Base-by-base conservation (phyloP, 1,140 invertebrate genomes). In the Sycophila sp. region DNA sequence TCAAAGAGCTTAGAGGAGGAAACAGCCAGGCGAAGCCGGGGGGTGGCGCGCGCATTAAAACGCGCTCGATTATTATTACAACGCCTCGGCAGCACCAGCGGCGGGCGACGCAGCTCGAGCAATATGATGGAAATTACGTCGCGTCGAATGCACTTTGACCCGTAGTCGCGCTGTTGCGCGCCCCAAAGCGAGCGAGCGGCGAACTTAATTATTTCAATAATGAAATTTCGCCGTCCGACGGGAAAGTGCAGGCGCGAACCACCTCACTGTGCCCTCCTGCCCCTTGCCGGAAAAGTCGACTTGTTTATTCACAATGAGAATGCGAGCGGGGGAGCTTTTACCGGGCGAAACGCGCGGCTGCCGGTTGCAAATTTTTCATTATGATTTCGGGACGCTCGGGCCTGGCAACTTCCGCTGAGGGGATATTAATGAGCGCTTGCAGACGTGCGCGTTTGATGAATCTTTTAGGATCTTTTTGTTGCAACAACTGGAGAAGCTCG, bases 291-390 rank as follows among this genome's bases (percentile, higher is more conserved):
- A n/a, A n/a, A n/a, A n/a, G n/a, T 26, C 36, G 28, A 24, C 53
- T 59, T 68, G 56, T 58, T 68, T 69, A 69, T 69, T 69, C 56
- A 60, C 45, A 69, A 69, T 42, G 51, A 51, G 67, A 69, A 69
- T 69, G 26, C 47, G 32, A 42, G 36, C 32, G 2, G 11, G n/a
- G 15, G 34, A 19, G 49, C 63, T 66, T 40, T 66, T 30, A 53
- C 4, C 8, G 26, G 22, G 8, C 51, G n/a, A 45, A 60, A 51
- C 17, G 34, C 58, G n/a, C 45, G 28, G 56, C 28, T 30, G 40
- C 8, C 4, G 28, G 15, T 32, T 17, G 36, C 13, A 56, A 66
- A 66, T 66, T 66, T 38, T 56, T 66, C 63, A 38, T 30, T 30
- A 55, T 66, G 42, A 40, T 40, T 13, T n/a, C n/a, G n/a, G n/a